These are phyloP conservation scores for Peromyscus attwateri DNA, from an alignment of 2,797 vertebrate species.

Conservation along the genomic window DNA sequence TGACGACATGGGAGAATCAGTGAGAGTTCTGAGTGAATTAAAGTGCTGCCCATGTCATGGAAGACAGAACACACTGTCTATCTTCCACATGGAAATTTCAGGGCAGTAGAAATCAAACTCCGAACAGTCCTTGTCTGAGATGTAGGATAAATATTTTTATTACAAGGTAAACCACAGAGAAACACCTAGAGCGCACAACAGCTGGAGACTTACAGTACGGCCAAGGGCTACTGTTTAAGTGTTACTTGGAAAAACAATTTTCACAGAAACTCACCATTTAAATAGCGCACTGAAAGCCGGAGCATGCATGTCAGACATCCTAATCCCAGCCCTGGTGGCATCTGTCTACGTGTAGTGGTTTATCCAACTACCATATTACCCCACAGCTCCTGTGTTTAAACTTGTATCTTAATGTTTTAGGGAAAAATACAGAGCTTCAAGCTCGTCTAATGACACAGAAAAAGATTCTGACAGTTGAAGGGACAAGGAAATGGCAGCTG, in stretches of 20 bases:
- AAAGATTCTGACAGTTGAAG: background rate
- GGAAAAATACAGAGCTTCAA: background rate
- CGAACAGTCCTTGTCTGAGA: slow-evolving; percentile 49
- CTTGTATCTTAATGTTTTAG: background rate
- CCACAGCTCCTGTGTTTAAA: background rate
- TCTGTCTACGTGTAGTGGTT: background rate
- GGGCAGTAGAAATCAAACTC: slow-evolving; percentile 26
- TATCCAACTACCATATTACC: background rate
- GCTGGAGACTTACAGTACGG: slow-evolving; percentile 13
- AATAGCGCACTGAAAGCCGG: background rate
- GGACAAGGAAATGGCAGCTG: background rate
- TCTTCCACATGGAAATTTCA: slow-evolving; percentile 56
- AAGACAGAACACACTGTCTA: slow-evolving; percentile 31
- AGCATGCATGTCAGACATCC: background rate
- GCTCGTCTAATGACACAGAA: background rate
- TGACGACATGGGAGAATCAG: background rate
- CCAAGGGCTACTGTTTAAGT: background rate
- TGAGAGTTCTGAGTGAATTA: background rate
- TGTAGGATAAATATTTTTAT: slow-evolving; percentile 48
- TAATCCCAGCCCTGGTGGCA: background rate
- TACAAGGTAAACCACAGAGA: slow-evolving; percentile 34
- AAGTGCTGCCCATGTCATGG: slow-evolving; percentile 20
- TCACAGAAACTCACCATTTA: slow-evolving; percentile 9
- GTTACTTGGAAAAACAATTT: slow-evolving; percentile 33
- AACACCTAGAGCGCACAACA: background rate